phyloP scores from a whole-genome alignment of 2,113 vertebrate genomes.

The Pelvicachromis taeniatus region DNA sequence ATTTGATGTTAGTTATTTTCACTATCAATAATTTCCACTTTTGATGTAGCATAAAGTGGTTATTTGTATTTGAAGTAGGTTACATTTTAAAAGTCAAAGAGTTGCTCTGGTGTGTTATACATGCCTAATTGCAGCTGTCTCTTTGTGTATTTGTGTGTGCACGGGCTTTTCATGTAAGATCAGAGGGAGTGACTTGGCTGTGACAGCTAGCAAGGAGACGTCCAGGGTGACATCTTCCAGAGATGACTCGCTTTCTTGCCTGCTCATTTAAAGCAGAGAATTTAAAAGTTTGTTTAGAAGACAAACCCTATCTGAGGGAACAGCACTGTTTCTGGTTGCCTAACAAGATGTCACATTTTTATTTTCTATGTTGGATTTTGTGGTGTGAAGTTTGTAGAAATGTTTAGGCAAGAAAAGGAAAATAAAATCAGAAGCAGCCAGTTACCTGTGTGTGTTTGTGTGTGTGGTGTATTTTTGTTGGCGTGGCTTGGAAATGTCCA shows the following conservation, averaged over 20 bases:
- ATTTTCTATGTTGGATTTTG: neutral
- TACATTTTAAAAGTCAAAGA: neutral
- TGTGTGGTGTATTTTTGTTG: slow-evolving; percentile 6
- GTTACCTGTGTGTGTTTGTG: neutral
- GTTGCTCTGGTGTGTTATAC: neutral
- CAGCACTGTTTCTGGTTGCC: neutral
- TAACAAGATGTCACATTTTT: neutral
- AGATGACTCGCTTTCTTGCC: slow-evolving; percentile 1
- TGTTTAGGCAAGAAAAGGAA: neutral
- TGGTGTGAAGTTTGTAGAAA: neutral
- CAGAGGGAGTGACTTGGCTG: slow-evolving; percentile 25
- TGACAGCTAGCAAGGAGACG: slow-evolving; percentile 2
- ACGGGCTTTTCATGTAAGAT: neutral
- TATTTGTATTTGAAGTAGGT: neutral
- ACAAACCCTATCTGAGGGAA: neutral
- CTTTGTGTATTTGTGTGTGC: neutral
- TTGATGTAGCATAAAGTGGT: neutral
- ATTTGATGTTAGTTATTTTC: neutral
- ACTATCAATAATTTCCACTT: neutral
- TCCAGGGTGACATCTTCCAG: slow-evolving; percentile 21
- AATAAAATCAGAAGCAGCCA: slow-evolving; percentile 3
- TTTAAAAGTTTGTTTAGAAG: neutral
- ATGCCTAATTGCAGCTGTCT: neutral
- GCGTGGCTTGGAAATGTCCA: neutral
- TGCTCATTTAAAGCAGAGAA: slow-evolving; percentile 3